Evolutionary conservation across 2,888 invertebrate genomes (phyloP).

Genomic region (Nomada fabriciana): DNA sequence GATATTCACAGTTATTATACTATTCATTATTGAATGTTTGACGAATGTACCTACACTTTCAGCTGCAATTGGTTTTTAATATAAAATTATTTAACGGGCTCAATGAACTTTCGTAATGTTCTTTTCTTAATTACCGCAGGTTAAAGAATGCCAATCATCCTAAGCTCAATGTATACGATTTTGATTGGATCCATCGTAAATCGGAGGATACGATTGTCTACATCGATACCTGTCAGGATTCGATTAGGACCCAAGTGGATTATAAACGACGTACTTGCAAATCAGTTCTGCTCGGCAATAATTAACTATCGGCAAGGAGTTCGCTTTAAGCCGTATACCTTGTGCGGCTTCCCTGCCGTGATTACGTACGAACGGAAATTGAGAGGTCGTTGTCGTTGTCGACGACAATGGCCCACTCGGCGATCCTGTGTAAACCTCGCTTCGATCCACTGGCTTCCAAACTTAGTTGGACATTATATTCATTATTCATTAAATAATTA

Average conservation of each 20-base stretch:
- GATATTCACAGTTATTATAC: no score
- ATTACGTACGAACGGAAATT: constrained; percentile 66
- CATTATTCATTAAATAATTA: constrained; percentile 68
- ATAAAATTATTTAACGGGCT: no score
- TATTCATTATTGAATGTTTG: no score
- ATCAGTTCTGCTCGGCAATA: constrained; percentile 72
- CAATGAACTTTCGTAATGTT: not conserved
- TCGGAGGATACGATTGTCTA: constrained; percentile 56
- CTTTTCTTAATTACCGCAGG: no score
- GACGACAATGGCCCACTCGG: constrained; percentile 52
- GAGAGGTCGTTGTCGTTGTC: constrained; percentile 60
- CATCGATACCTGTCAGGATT: constrained; percentile 67
- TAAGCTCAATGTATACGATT: no score
- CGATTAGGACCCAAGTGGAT: constrained; percentile 74
- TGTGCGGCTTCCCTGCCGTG: constrained; percentile 56
- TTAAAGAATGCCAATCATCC: no score
- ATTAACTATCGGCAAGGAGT: constrained; percentile 74
- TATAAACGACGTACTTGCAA: constrained; percentile 75
- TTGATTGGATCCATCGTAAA: constrained; percentile 24
- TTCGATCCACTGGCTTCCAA: constrained; percentile 39
- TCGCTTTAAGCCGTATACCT: constrained; percentile 68
- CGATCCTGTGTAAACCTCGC: constrained; percentile 58
- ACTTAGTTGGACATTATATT: constrained; percentile 34
- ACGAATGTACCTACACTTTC: no score
- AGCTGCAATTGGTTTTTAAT: no score